Conservation (phyloP, 2,797 vertebrate genomes). For the Nannoperca obscura region DNA sequence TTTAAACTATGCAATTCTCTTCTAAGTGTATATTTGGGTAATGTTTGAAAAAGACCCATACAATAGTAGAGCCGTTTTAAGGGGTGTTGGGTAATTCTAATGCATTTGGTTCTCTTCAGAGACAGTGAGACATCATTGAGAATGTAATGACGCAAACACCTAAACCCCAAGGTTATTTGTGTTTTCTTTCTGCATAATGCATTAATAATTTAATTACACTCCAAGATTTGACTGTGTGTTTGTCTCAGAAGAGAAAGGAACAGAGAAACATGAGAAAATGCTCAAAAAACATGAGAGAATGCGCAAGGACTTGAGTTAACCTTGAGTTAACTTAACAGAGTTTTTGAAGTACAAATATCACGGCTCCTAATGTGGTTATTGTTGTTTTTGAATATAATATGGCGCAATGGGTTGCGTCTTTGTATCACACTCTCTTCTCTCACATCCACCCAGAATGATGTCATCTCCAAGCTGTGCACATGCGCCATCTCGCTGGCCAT, state of each 20-base stretch:
- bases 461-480: conserved; percentile 92
- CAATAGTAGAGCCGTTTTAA: conserved; percentile 5
- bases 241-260: conserved; percentile 23
- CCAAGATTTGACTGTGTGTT: conserved; percentile 21
- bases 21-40: conserved; percentile 23
- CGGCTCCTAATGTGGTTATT: background rate
- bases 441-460: conserved; percentile 84
- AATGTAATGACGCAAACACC: conserved; percentile 35
- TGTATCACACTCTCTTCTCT: background rate
- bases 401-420: background rate
- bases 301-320: conserved; percentile 30
- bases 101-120: conserved; percentile 21
- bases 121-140: conserved; percentile 16
- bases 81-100: conserved; percentile 8
- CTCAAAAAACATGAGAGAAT: conserved; percentile 30
- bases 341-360: conserved; percentile 10
- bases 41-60: background rate
- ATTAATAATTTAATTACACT: conserved; percentile 50
- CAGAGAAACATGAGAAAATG: conserved; percentile 18
- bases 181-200: conserved; percentile 33
- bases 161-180: conserved; percentile 47
- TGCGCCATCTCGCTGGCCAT: conserved; percentile 91
- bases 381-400: background rate
- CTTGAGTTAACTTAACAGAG: conserved; percentile 4
- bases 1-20: conserved; percentile 13